Evolutionary conservation across 2,113 vertebrate genomes (phyloP), one percentile per base, ranked within the genome.

Genomic region (Engraulis encrasicolus): DNA sequence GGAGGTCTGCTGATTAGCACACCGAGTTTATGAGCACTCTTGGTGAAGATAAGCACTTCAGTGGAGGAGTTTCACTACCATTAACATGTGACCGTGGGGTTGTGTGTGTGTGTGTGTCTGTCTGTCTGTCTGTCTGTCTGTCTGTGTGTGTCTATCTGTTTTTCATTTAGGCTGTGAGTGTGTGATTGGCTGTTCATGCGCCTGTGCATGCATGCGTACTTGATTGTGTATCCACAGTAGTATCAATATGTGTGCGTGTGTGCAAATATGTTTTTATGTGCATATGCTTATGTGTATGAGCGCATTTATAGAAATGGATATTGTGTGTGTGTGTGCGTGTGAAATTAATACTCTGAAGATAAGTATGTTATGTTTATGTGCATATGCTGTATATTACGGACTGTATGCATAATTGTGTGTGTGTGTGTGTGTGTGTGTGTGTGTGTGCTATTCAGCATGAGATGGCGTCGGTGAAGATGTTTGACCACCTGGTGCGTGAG

Each of bases 401-500:
- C 6, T 2, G 0, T 48, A 12, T 48, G 50, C 45, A 20, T n/a
- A 17, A n/a, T n/a, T 36, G 58, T 66, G 6, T 1, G 14, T 15
- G 17, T 34, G 66, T 74, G 31, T 74, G 23, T 12, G 23, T 14
- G 61, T 71, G 61, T 34, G 66, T 34, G 27, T 54, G 52, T 54
- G 7, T 54, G 6, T 88, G 50, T 86, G 0, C 87, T 49, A 84
- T 84, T 2, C 88, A 95, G 98, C 97, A 99, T 19, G 98, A 99
- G 90, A 86, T 80, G 0, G 96, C 96, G 78, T 98, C 97, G 2
- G 88, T 97, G 36, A 0, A 91, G 66, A 99, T 99, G 98, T 98
- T 99, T 92, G 95, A 98, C 81, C 89, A 98, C 89, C 93, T 99
- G 78, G 89, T 99, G 37, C 0, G 87, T 6, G 92, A 91, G 82